These are phyloP conservation scores for Drosophila elegans DNA, from an alignment of 1,140 invertebrate genomes.

Conservation along the genomic window DNA sequence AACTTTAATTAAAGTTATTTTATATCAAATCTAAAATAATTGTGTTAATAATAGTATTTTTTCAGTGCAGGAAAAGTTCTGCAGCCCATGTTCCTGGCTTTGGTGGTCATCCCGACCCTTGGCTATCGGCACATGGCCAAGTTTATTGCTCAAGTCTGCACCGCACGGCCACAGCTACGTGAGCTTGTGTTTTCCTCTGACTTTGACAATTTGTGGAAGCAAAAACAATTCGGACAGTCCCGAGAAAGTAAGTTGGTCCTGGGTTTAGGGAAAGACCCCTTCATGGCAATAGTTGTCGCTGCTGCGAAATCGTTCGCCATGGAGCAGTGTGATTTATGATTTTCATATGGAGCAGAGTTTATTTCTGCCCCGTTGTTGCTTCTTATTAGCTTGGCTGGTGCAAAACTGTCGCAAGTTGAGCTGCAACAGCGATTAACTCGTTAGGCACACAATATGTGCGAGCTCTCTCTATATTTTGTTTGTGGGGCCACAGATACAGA, in stretches of 20 bases:
- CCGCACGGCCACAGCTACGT: constrained; percentile 38
- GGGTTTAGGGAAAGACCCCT: constrained; percentile 14
- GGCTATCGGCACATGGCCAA: constrained; percentile 63
- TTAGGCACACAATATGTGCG: constrained; percentile 53
- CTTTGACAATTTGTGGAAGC: constrained; percentile 52
- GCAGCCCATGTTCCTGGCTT: constrained; percentile 21
- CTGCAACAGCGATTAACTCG: constrained; percentile 71
- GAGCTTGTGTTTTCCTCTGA: constrained; percentile 31
- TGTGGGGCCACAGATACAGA: constrained; percentile 38
- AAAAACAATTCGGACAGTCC: constrained; percentile 22
- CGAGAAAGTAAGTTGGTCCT: constrained; percentile 17
- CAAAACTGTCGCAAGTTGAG: constrained; percentile 68
- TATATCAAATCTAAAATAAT: too few species aligned
- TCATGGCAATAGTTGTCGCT: constrained; percentile 25
- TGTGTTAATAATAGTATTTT: not conserved
- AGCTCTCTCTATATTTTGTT: constrained; percentile 35
- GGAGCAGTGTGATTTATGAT: constrained; percentile 69
- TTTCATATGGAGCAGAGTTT: constrained; percentile 38
- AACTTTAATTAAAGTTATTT: too few species aligned
- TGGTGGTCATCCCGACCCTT: constrained; percentile 40
- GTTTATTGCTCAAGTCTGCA: constrained; percentile 53
- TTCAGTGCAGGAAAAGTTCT: constrained; percentile 20
- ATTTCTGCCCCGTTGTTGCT: constrained; percentile 29
- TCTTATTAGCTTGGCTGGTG: constrained; percentile 61
- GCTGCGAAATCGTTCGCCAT: constrained; percentile 25